Percentiles rank a stretch among this genome's conserved stretches.
Evolutionary conservation across 2,113 vertebrate genomes (phyloP).

Genomic region (Neopipo cinnamomea): DNA sequence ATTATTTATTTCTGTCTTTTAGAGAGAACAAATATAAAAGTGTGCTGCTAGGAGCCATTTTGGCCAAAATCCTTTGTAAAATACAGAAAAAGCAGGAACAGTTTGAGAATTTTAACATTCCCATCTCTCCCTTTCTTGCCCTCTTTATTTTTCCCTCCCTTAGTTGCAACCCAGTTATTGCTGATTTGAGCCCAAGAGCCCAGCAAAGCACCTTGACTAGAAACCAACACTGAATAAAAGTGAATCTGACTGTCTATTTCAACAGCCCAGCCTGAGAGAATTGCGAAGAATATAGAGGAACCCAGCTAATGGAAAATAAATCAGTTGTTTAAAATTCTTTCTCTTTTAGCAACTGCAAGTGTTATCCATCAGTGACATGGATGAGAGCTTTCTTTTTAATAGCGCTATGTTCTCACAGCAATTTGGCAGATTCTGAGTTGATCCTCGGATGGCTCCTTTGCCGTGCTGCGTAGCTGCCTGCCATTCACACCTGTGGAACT

Average conservation of each 20-base stretch:
- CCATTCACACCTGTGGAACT: neutral
- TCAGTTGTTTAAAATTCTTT: neutral
- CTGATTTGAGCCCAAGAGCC: neutral
- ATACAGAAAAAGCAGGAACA: neutral
- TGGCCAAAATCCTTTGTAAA: neutral
- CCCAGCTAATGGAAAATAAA: slow-evolving; percentile 32
- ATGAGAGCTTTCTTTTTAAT: neutral
- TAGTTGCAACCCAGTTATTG: neutral
- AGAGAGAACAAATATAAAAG: neutral
- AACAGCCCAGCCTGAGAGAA: neutral
- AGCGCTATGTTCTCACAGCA: neutral
- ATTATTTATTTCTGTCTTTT: neutral
- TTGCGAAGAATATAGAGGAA: neutral
- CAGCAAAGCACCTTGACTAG: neutral
- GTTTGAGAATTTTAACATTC: neutral
- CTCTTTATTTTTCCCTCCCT: neutral
- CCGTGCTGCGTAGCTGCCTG: rapidly evolving
- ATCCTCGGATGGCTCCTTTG: neutral
- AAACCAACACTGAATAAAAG: neutral
- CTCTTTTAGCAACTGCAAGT: neutral
- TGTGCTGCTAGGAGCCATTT: neutral
- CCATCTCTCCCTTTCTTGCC: neutral
- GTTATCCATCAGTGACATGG: neutral
- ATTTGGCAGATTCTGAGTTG: neutral
- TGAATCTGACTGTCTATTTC: slow-evolving; percentile 32